Conservation (phyloP, 2,797 vertebrate genomes). For the Intellagama lesueurii region DNA sequence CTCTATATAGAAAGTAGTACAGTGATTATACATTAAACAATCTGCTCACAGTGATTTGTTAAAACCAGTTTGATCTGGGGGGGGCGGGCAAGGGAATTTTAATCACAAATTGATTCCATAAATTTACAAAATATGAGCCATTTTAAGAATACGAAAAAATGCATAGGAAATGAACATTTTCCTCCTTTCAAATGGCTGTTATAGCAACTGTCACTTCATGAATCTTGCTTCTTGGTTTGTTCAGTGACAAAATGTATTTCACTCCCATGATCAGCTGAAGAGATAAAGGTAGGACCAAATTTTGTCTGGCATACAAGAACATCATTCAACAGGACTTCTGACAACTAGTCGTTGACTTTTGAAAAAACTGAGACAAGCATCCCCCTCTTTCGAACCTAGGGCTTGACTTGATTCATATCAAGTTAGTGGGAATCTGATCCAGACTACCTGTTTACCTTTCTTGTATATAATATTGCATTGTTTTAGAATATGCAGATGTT, state of each 20-base stretch:
- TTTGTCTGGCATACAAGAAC: background rate
- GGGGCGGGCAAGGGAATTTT: slow-evolving; percentile 22
- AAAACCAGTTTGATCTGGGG: background rate
- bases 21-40: slow-evolving; percentile 46
- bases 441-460: slow-evolving; percentile 4
- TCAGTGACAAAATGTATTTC: slow-evolving; percentile 23
- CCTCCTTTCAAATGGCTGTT: background rate
- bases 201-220: background rate
- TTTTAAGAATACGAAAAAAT: slow-evolving; percentile 4
- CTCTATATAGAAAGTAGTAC: slow-evolving; percentile 39
- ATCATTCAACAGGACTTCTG: background rate
- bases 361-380: background rate
- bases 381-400: background rate
- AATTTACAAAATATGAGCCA: slow-evolving; percentile 25
- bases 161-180: background rate
- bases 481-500: background rate
- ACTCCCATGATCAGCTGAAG: background rate
- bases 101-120: slow-evolving; percentile 34
- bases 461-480: background rate
- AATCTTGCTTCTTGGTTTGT: background rate
- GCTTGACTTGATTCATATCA: background rate
- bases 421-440: background rate
- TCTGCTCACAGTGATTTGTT: slow-evolving; percentile 24
- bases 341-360: background rate
- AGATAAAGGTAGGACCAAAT: slow-evolving; percentile 22